A percentile compares a stretch with the other conserved stretches of the same genome.
phyloP scores from a whole-genome alignment of 2,797 vertebrate species.

The Sebastes umbrosus region DNA sequence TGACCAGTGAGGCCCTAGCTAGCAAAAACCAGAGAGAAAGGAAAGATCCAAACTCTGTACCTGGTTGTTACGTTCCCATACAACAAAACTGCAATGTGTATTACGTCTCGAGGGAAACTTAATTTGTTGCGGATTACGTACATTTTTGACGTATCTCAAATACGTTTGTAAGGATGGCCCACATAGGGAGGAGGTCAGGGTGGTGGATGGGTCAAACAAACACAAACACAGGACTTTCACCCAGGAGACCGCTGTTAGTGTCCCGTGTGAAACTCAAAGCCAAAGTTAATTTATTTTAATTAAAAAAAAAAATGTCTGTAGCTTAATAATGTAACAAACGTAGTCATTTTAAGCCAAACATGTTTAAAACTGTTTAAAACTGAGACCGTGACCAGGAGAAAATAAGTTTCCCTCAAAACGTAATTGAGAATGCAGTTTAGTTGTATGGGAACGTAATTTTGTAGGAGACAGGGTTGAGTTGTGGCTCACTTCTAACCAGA shows the following conservation, averaged over 20 bases:
- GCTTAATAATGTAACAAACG: too few species aligned
- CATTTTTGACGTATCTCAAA: too few species aligned
- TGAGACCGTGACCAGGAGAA: not conserved
- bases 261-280: too few species aligned
- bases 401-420: rapidly evolving
- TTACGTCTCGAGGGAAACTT: not conserved
- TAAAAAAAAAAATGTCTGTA: too few species aligned
- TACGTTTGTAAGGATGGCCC: too few species aligned
- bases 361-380: not conserved
- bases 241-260: too few species aligned
- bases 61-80: not conserved
- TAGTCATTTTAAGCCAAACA: too few species aligned
- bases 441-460: not conserved
- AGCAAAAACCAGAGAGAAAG: not conserved
- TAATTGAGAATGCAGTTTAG: not conserved
- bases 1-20: not conserved
- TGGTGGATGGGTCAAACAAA: too few species aligned
- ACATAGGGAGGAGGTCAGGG: too few species aligned
- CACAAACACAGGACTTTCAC: too few species aligned
- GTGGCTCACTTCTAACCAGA: slow-evolving; percentile 17
- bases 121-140: not conserved
- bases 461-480: not conserved
- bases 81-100: not conserved
- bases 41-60: not conserved
- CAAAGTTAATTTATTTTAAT: too few species aligned